A percentile compares a stretch with the other conserved stretches of the same genome.
Conservation (phyloP, 2,113 vertebrate species). For the Anhinga rufa region DNA sequence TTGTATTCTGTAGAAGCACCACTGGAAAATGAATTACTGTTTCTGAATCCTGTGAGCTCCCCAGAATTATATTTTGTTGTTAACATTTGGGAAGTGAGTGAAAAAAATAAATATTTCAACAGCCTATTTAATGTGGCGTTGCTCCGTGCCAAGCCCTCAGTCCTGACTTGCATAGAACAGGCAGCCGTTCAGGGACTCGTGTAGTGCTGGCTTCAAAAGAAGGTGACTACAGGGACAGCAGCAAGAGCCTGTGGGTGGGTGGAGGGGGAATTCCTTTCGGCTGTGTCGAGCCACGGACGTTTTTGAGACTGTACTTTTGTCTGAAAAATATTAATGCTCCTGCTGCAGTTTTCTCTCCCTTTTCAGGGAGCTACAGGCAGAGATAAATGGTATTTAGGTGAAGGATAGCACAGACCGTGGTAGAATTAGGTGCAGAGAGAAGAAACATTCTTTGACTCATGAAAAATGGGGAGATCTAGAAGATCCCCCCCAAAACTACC, state of each 20-base stretch:
- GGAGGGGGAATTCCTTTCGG: neutral
- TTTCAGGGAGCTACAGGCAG: neutral
- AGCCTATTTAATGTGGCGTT: neutral
- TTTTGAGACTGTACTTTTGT: neutral
- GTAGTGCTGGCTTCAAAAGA: neutral
- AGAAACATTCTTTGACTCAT: neutral
- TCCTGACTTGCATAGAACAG: neutral
- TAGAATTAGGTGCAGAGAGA: neutral
- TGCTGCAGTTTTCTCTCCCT: neutral
- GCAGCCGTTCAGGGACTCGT: neutral
- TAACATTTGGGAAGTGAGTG: constrained; percentile 60
- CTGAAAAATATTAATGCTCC: neutral
- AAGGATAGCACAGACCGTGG: neutral
- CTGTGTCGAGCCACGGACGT: accelerated
- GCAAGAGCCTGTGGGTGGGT: neutral
- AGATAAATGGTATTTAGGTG: neutral
- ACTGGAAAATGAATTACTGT: neutral
- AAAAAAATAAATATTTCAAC: constrained; percentile 69
- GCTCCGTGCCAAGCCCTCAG: neutral
- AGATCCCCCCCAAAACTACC: accelerated
- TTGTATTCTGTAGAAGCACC: neutral
- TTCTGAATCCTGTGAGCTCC: constrained; percentile 17
- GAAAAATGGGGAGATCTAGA: neutral
- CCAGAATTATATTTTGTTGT: constrained; percentile 31
- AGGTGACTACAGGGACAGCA: neutral